A percentile compares a stretch with the other conserved stretches of the same genome.
Conservation (phyloP, 2,113 vertebrate species). For the Strix aluco region DNA sequence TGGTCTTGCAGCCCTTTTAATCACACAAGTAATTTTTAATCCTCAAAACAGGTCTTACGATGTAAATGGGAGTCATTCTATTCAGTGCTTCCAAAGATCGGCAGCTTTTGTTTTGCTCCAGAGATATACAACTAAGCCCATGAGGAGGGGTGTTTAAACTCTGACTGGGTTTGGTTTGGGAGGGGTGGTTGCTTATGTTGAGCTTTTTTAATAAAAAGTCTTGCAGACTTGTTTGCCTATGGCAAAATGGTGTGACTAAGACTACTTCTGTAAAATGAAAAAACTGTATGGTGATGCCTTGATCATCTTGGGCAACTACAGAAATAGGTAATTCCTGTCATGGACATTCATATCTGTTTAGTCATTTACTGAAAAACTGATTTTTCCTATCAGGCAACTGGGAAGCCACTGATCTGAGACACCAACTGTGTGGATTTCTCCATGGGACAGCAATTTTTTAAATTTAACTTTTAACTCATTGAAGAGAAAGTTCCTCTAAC, state of each 20-base stretch:
- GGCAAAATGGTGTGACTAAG: neutral
- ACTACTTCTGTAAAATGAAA: neutral
- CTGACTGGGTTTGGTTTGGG: neutral
- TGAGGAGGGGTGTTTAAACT: neutral
- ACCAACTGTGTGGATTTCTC: neutral
- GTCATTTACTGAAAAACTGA: neutral
- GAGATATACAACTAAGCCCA: neutral
- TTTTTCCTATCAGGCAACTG: neutral
- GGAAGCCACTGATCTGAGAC: neutral
- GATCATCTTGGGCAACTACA: neutral
- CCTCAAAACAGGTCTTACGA: neutral
- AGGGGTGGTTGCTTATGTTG: neutral
- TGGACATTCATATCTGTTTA: neutral
- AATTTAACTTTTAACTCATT: neutral
- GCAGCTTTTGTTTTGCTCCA: neutral
- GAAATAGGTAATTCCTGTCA: neutral
- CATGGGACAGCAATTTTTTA: neutral
- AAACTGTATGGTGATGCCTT: neutral
- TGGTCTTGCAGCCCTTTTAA: neutral
- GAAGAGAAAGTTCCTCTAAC: neutral
- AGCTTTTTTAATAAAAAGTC: neutral
- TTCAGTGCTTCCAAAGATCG: neutral
- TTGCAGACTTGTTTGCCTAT: neutral
- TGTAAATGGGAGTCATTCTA: neutral
- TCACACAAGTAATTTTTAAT: neutral